Evolutionary conservation across 1,140 invertebrate species (phyloP), one percentile per base, ranked within the genome.

Genomic region (Panonychus citri): DNA sequence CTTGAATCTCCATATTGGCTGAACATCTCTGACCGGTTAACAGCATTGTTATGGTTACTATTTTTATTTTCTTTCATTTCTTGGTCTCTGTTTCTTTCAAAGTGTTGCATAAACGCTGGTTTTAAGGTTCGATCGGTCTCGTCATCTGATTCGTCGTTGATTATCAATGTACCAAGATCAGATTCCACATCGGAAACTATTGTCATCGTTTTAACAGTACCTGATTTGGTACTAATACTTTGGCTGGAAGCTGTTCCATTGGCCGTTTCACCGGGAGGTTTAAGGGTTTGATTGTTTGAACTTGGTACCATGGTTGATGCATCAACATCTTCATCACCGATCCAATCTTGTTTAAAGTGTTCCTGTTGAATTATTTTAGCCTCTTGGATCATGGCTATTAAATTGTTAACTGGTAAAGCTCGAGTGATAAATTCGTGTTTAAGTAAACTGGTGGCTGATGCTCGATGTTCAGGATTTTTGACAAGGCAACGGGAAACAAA

Each of bases 381-480:
- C 68, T 95, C 90, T 46, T 81, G 79, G 54, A 96, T 88, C 83
- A 96, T 90, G 60, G 78, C 74, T 68, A 78, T 80, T 46, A 95
- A 73, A 66, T 90, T 85, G 63, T 77, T 80, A 25, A 83, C 79
- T 55, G 83, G 77, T 68, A 87, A 85, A 25, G 87, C 81, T 59
- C 81, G 79, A 25, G 62, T 61, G 64, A 96, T 91, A 71, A 94
- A 95, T 66, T 84, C 85, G 66, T 94, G 87, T 59, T 75, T 55
- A 27, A 98, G 71, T 60, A 99, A 72, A 65, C 89, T 82, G 25
- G 79, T 80, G 0, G 94, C 93, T 1, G 85, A 88, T 1, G 87
- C 82, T 68, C 94, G 75, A 68, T 95, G 85, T 63, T 95, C 88
- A 0, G 94, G 94, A 73, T 93, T 94, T 74, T 80, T 80, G 7